phyloP scores from a whole-genome alignment of 2,113 vertebrate species.

The Mionectes macconnelli region DNA sequence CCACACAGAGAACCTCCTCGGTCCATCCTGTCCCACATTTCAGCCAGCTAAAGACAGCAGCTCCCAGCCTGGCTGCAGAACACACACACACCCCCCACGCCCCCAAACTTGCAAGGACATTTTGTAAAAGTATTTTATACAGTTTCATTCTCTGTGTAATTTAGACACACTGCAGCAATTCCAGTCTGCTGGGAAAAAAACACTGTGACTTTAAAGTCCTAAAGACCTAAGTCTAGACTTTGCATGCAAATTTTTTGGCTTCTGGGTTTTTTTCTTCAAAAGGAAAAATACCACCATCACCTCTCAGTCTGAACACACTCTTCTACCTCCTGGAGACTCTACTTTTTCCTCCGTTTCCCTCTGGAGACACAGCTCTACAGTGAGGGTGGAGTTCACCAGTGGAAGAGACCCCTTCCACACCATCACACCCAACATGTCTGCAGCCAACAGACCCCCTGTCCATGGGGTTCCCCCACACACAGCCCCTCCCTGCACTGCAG shows the following conservation, averaged over 20 bases:
- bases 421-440: accelerated
- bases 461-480: no score
- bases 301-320: neutral
- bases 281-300: neutral
- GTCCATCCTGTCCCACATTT: neutral
- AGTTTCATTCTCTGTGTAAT: neutral
- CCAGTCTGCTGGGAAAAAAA: neutral
- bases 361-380: neutral
- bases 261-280: neutral
- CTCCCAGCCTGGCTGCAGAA: neutral
- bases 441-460: accelerated
- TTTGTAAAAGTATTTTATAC: neutral
- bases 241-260: neutral
- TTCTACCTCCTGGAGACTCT: neutral
- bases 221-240: neutral
- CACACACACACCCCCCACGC: neutral
- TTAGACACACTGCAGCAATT: neutral
- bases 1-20: neutral
- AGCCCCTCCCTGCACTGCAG: accelerated
- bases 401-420: no score
- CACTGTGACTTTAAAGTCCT: neutral
- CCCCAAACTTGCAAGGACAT: neutral
- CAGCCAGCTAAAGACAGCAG: neutral
- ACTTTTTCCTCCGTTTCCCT: neutral
- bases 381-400: neutral